Conservation (phyloP, 2,888 invertebrate species). For the Timema cristinae region DNA sequence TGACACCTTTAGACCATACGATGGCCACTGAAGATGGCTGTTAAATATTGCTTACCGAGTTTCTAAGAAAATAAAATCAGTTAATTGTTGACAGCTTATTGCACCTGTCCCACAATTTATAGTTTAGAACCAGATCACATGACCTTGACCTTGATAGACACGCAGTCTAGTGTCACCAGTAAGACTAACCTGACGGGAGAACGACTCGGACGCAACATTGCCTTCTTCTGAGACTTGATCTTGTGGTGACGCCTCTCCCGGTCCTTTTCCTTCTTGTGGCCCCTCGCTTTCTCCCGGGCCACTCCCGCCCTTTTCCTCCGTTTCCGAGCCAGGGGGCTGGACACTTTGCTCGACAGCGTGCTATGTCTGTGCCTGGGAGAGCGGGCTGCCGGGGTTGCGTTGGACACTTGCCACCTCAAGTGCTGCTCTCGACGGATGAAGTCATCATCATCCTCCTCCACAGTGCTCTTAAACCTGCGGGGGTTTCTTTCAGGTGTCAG, state of each 20-base stretch:
- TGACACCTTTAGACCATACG: no score
- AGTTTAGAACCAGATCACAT: no score
- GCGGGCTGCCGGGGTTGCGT: conserved; percentile 14
- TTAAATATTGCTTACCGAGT: no score
- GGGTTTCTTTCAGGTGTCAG: background rate
- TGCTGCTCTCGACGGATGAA: conserved; percentile 14
- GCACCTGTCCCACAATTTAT: no score
- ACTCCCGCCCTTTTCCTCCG: conserved; percentile 25
- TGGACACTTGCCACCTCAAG: conserved; percentile 17
- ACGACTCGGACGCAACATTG: conserved; percentile 11
- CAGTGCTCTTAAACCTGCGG: background rate
- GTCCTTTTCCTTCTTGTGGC: conserved; percentile 25
- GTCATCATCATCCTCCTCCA: conserved; percentile 4
- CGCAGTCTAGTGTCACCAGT: no score
- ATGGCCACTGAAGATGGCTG: no score
- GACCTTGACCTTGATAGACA: no score
- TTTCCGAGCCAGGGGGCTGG: conserved; percentile 38
- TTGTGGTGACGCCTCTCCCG: conserved; percentile 18
- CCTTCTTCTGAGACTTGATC: conserved; percentile 18
- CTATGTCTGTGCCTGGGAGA: conserved; percentile 17
- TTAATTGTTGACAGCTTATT: no score
- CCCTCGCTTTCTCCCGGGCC: conserved; percentile 22
- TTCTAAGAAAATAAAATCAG: no score
- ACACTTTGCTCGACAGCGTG: conserved; percentile 36
- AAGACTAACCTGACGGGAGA: conserved; percentile 16